Evolutionary conservation across 2,113 vertebrate genomes (phyloP).

Genomic region (Oriolus oriolus): DNA sequence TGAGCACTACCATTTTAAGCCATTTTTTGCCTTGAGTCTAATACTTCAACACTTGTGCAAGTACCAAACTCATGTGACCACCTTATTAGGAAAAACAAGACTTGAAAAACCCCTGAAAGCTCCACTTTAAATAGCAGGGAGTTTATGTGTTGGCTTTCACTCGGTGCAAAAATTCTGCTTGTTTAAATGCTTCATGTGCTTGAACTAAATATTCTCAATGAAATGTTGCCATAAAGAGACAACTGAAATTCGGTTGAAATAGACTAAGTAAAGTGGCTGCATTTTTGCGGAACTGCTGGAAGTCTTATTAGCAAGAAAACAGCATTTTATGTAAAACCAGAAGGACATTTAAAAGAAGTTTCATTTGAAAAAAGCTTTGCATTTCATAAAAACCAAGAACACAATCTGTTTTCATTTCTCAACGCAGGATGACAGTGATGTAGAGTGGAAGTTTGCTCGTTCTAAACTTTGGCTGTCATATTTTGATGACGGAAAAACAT

Average conservation of each 20-base stretch:
- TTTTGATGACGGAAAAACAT: conserved; percentile 87
- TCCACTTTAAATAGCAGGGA: not conserved
- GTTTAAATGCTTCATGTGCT: not conserved
- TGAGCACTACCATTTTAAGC: not conserved
- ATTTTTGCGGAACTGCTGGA: not conserved
- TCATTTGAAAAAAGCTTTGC: not conserved
- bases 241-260: not conserved
- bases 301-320: not conserved
- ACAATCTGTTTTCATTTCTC: not conserved
- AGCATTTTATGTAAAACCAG: not conserved
- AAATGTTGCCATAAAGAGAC: not conserved
- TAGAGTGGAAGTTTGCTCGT: conserved; percentile 89
- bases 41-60: not conserved
- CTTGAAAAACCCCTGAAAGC: not conserved
- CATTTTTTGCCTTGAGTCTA: not conserved
- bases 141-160: not conserved
- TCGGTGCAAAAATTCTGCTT: not conserved
- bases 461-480: conserved; percentile 89
- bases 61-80: not conserved
- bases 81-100: not conserved
- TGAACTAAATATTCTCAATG: not conserved
- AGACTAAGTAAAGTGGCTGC: not conserved
- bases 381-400: not conserved
- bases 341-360: not conserved
- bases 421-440: conserved; percentile 84